phyloP scores from a whole-genome alignment of 2,888 invertebrate genomes.

The Chrysina gloriosa region DNA sequence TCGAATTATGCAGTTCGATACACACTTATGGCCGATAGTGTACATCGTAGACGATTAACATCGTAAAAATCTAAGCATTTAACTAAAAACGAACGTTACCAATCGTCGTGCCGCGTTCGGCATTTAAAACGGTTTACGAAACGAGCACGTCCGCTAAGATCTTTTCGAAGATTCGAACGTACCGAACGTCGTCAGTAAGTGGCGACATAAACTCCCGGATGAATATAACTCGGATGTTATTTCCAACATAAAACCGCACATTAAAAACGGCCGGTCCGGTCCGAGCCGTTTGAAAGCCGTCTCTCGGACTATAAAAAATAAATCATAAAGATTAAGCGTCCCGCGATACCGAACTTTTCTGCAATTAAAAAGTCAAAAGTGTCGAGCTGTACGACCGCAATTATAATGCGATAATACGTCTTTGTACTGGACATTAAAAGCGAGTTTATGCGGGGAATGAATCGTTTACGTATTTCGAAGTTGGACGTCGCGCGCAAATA shows the following conservation, averaged over 20 bases:
- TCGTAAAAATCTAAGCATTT: too few species aligned
- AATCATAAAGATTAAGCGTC: conserved; percentile 26
- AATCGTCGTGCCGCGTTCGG: too few species aligned
- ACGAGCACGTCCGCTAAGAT: too few species aligned
- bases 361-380: conserved; percentile 19
- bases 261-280: conserved; percentile 19
- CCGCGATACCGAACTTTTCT: neutral
- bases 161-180: too few species aligned
- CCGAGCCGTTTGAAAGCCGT: conserved; percentile 18
- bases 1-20: too few species aligned
- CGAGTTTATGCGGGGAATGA: neutral
- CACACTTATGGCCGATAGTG: too few species aligned
- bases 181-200: too few species aligned
- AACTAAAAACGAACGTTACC: too few species aligned
- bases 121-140: too few species aligned
- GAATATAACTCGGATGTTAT: conserved; percentile 15
- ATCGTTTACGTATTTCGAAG: conserved; percentile 6
- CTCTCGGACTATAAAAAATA: conserved; percentile 15
- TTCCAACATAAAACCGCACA: conserved; percentile 21
- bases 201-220: conserved; percentile 1
- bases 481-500: neutral
- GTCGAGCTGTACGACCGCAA: conserved; percentile 19
- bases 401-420: conserved; percentile 27
- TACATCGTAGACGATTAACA: too few species aligned
- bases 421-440: conserved; percentile 18